Percentiles rank a stretch among this genome's conserved stretches.
These are phyloP conservation scores for Notechis scutatus DNA, from an alignment of 2,113 vertebrate species.

Conservation along the genomic window DNA sequence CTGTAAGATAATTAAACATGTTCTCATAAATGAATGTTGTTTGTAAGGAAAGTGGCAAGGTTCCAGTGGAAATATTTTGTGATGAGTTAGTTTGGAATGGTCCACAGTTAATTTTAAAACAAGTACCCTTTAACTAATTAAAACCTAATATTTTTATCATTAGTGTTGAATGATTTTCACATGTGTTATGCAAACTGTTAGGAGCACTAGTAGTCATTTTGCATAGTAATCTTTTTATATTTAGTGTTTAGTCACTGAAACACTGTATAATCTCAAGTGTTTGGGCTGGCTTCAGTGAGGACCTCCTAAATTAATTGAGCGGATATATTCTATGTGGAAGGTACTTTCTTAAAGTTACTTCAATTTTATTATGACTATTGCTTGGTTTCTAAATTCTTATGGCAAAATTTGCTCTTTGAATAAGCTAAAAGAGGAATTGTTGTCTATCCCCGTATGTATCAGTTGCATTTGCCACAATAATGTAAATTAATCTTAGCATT, in stretches of 20 bases:
- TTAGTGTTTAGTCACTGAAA: neutral
- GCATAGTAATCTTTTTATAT: neutral
- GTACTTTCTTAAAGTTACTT: neutral
- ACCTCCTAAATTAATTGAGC: neutral
- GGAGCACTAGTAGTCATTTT: neutral
- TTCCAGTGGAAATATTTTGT: conserved; percentile 14
- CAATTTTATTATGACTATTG: neutral
- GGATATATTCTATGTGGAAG: neutral
- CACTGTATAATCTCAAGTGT: neutral
- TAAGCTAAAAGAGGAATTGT: neutral
- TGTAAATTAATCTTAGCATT: neutral
- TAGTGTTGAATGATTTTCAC: neutral
- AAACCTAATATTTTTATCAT: neutral
- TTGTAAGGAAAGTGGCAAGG: conserved; percentile 21
- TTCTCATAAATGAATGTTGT: conserved; percentile 6
- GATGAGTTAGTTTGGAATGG: conserved; percentile 22
- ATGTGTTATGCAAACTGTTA: neutral
- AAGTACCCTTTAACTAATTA: neutral
- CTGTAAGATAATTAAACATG: neutral
- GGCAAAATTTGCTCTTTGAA: neutral
- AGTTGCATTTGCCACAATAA: neutral
- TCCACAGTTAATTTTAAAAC: neutral
- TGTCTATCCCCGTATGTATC: neutral
- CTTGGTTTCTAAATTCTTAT: conserved; percentile 10
- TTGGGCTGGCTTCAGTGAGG: neutral